Evolutionary conservation across 2,888 invertebrate genomes (phyloP), one percentile per base, ranked within the genome.

Genomic region (Sipha maydis): DNA sequence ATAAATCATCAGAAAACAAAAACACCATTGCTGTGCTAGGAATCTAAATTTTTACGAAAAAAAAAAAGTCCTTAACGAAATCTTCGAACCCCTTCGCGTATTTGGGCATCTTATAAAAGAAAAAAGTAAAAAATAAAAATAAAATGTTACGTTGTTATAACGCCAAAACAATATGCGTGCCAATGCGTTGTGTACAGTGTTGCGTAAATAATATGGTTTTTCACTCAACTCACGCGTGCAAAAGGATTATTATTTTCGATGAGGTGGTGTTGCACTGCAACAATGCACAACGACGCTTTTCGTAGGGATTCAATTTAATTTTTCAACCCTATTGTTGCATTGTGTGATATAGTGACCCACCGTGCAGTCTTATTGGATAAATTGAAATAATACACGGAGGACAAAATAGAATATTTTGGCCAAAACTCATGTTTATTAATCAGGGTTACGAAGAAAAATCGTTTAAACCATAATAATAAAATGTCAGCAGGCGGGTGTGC

Each of bases 341-440:
- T 48, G 17, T 67, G 25, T 31, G 48, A 34, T 34, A 77, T 31
- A 31, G 28, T 19, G 83, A 83, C 61, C 54, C n/a, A 19, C 14
- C 19, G 28, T 19, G 25, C 41, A 9, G 34, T 85, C 41, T 85
- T 67, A 77, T 76, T 25, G 84, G 76, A 67, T 67, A 77, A 41
- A 85, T 85, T 85, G 28, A 76, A 83, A 21, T 83, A 38, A 56
- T 56, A 61, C 56, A n/a, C 1, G 54, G 54, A 8, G 56, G 38
- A 75, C 73, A 56, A 83, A 75, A 77, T 19, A 56, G 75, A 75
- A 77, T 19, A 56, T 69, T 85, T 61, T 34, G 71, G 54, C n/a
- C 69, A 11, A 34, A 17, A 79, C 69, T 85, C 54, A 7, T 85
- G 71, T 85, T 85, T 79, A 79, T 85, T 79, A 78, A 85, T 85